Percentiles rank a stretch among this genome's conserved stretches.
Evolutionary conservation across 2,888 invertebrate genomes (phyloP).

Genomic region (Penaeus monodon): DNA sequence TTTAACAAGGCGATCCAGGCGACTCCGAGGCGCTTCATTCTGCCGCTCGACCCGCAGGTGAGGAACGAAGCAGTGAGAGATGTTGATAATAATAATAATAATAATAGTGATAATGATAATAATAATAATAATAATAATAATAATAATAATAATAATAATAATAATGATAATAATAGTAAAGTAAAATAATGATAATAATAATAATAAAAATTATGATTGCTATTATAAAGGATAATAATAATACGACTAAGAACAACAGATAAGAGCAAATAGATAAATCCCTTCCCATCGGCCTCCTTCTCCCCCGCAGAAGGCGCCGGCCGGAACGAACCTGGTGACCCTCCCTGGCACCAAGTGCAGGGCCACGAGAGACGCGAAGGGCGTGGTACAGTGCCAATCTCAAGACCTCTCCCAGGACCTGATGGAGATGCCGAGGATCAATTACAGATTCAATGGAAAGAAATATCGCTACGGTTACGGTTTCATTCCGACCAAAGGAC

Average conservation of each 20-base stretch:
- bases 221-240: no score
- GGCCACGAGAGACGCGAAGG: neutral
- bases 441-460: conserved; percentile 69
- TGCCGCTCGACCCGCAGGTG: conserved; percentile 13
- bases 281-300: no score
- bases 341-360: conserved; percentile 15
- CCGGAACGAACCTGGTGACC: conserved; percentile 11
- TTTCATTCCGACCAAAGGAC: conserved; percentile 66
- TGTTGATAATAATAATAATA: no score
- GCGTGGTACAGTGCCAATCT: conserved; percentile 55
- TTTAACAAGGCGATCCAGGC: conserved; percentile 26
- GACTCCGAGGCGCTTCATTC: conserved; percentile 1
- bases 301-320: neutral
- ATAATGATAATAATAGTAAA: no score
- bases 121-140: no score
- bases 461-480: conserved; percentile 72
- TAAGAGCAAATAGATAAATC: no score
- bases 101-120: no score
- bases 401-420: conserved; percentile 66
- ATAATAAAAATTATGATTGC: no score
- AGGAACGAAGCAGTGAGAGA: neutral
- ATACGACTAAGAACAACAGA: no score
- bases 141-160: no score
- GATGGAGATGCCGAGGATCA: conserved; percentile 72
- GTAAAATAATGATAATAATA: no score